Conservation (phyloP, 92 coral and sea anemone species). For the Meandrina meandrites region DNA sequence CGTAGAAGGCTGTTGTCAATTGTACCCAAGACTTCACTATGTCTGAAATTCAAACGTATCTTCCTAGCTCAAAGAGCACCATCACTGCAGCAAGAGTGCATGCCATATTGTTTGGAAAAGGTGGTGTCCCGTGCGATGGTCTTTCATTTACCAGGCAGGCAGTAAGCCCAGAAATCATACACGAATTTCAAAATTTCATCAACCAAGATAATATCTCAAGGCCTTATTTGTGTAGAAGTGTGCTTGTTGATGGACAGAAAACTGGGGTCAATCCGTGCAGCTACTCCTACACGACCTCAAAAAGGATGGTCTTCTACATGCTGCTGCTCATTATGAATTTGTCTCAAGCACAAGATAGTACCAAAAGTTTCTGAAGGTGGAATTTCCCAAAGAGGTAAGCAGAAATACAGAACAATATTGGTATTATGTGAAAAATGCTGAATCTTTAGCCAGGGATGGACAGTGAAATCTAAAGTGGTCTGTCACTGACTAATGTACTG, state of each 20-base stretch:
- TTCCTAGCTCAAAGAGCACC: slow-evolving; percentile 31
- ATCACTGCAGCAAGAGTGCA: slow-evolving; percentile 57
- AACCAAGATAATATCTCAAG: slow-evolving; percentile 33
- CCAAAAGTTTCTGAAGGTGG: slow-evolving; percentile 32
- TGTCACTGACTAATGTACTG: too few relatives aligned
- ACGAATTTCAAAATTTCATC: slow-evolving; percentile 36
- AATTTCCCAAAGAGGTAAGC: slow-evolving; percentile 30
- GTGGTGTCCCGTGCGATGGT: slow-evolving; percentile 36
- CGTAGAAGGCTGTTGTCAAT: slow-evolving; percentile 39
- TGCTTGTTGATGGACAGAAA: slow-evolving; percentile 34
- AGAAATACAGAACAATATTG: not conserved
- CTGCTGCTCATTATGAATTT: not conserved
- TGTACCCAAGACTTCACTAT: slow-evolving; percentile 36
- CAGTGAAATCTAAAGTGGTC: too few relatives aligned
- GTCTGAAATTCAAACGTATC: not conserved
- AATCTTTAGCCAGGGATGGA: too few relatives aligned
- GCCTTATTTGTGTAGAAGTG: slow-evolving; percentile 54
- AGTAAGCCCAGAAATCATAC: slow-evolving; percentile 42
- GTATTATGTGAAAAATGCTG: not conserved
- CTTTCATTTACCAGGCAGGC: slow-evolving; percentile 44
- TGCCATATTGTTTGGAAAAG: slow-evolving; percentile 59
- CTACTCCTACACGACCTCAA: slow-evolving; percentile 9
- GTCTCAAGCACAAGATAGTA: slow-evolving; percentile 15
- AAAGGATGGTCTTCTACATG: not conserved
- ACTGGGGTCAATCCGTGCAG: slow-evolving; percentile 34